A percentile compares a stretch with the other conserved stretches of the same genome.
Evolutionary conservation across 2,113 vertebrate species (phyloP).

Genomic region (Hucho hucho): DNA sequence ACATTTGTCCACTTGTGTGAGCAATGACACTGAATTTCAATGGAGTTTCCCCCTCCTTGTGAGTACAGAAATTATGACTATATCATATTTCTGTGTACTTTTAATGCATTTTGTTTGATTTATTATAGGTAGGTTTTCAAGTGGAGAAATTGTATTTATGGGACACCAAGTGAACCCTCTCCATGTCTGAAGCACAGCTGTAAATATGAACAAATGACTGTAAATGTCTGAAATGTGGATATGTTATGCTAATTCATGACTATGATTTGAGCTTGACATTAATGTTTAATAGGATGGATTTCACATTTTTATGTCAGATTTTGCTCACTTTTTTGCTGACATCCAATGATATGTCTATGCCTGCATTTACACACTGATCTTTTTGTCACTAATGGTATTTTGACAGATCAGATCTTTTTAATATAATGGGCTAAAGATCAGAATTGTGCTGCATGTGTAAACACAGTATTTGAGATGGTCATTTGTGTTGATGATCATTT

Average conservation of each 20-base stretch:
- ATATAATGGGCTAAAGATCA: too few relatives aligned
- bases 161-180: slow-evolving; percentile 2
- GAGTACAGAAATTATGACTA: too few relatives aligned
- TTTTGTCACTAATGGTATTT: too few relatives aligned
- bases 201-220: slow-evolving; percentile 44
- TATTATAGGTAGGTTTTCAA: not conserved
- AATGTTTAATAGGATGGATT: slow-evolving; percentile 6
- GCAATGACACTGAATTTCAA: too few relatives aligned
- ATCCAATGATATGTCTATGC: not conserved
- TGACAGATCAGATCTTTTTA: too few relatives aligned
- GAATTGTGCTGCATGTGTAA: too few relatives aligned
- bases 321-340: not conserved
- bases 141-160: not conserved
- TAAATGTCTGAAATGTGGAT: slow-evolving; percentile 32
- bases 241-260: slow-evolving; percentile 4
- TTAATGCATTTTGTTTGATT: not conserved
- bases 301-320: not conserved
- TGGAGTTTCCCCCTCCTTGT: too few relatives aligned
- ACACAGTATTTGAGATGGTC: not conserved
- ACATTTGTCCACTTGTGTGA: not conserved
- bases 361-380: too few relatives aligned
- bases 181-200: not conserved
- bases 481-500: not conserved
- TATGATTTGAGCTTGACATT: slow-evolving; percentile 11
- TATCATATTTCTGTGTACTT: too few relatives aligned